These are phyloP conservation scores for Chironomus riparius DNA, from an alignment of 2,888 invertebrate genomes.

Conservation along the genomic window DNA sequence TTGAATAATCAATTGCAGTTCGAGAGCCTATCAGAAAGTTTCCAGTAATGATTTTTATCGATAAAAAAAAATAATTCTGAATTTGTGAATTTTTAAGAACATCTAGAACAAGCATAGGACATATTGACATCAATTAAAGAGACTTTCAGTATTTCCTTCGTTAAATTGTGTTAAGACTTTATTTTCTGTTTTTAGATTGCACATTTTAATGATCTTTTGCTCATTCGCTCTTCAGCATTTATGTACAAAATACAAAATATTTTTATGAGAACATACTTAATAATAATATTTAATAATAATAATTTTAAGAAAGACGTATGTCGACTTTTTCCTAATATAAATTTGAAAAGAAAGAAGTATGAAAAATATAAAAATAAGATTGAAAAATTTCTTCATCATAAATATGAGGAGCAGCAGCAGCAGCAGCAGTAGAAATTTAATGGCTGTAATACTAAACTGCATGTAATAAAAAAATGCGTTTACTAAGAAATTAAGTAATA, in stretches of 20 bases:
- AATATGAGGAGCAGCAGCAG: neutral
- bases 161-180: neutral
- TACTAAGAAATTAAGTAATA: slow-evolving; percentile 3
- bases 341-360: neutral
- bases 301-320: neutral
- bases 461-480: slow-evolving; percentile 12
- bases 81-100: no score
- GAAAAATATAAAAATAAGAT: no score
- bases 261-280: no score
- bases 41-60: no score
- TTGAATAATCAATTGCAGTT: no score
- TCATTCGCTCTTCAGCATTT: neutral
- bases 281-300: neutral
- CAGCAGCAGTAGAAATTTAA: neutral
- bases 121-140: no score
- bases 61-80: no score
- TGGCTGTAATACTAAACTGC: slow-evolving; percentile 16
- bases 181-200: neutral
- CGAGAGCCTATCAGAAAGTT: no score
- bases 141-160: no score
- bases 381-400: neutral
- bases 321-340: neutral
- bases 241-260: no score
- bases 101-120: no score
- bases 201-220: neutral